Base-by-base conservation (phyloP, 1,140 invertebrate genomes). In the Notospermus geniculatus region DNA sequence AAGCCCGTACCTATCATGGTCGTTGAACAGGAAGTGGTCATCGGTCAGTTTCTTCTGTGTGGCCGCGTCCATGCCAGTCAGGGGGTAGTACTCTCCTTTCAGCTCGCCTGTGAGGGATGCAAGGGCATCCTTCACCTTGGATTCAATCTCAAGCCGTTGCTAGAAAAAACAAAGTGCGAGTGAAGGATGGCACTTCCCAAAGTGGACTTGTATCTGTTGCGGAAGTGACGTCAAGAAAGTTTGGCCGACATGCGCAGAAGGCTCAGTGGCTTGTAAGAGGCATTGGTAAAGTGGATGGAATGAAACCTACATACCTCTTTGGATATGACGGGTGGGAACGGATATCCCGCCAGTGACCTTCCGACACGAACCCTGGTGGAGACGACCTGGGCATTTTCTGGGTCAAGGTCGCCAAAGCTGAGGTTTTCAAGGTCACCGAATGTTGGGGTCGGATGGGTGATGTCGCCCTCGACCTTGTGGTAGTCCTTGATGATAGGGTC, bases 291-390 rank as follows among this genome's bases (percentile, higher is more conserved):
- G n/a, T n/a, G n/a, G n/a, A n/a, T n/a, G n/a, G n/a, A 36, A 7
- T 36, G 4, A 4, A 36, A 36, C 4, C 5, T 15, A 36, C 32
- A 53, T 62, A 71, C 71, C 67, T 69, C 68, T 61, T 66, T 71
- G 46, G 67, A 71, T 11, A 71, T 45, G n/a, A 67, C 94, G 50
- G 93, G 93, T 84, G 96, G 97, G 88, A 97, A 98, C 39, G 95
- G 93, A 80, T 95, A 97, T 41, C 94, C 94, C 52, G 86, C 82
- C 15, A 93, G 75, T 72, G 92, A 91, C 71, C 94, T 90, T 57
- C 94, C 93, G 81, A 93, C 96, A 70, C 95, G 89, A 17, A 98
- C 92, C 77, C 95, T 89, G 67, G 95, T 98, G 29, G 93, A 97
- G 56, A 97, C 89, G 67, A 98, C 89, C 82, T 85, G 97, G 71